Evolutionary conservation across 2,113 vertebrate species (phyloP).

Genomic region (Corythoichthys haematopterus): DNA sequence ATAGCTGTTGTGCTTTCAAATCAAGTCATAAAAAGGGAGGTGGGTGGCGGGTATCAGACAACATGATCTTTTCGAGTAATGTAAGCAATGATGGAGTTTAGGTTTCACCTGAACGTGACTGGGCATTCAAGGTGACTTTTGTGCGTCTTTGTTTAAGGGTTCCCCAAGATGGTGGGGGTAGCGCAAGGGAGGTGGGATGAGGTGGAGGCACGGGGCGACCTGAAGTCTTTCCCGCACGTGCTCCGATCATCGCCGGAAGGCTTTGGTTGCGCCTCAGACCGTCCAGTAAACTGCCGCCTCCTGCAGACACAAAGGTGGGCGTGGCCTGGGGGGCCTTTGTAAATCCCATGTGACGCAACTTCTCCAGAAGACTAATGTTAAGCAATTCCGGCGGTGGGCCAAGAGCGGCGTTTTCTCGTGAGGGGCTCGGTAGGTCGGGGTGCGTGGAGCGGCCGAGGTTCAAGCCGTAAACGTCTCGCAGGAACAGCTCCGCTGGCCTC

Average conservation of each 20-base stretch:
- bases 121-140: constrained; percentile 37
- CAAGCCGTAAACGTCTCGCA: constrained; percentile 88
- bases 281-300: constrained; percentile 80
- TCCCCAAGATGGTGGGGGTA: constrained; percentile 63
- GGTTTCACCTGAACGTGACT: constrained; percentile 42
- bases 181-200: constrained; percentile 66
- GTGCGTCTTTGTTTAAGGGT: constrained; percentile 68
- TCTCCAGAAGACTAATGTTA: constrained; percentile 81
- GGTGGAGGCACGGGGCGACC: constrained; percentile 44
- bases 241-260: constrained; percentile 84
- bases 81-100: constrained; percentile 8
- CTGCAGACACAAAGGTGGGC: constrained; percentile 77
- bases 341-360: constrained; percentile 85
- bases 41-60: neutral
- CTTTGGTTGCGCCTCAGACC: constrained; percentile 91
- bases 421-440: constrained; percentile 68
- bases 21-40: constrained; percentile 26
- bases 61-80: neutral
- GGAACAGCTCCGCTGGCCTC: constrained; percentile 89
- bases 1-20: constrained; percentile 74
- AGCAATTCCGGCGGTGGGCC: constrained; percentile 32
- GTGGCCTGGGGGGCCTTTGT: constrained; percentile 73
- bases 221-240: constrained; percentile 62
- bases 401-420: constrained; percentile 25
- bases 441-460: constrained; percentile 66